Evolutionary conservation across 1,140 invertebrate species (phyloP), one percentile per base, ranked within the genome.

Genomic region (Cepaea nemoralis): DNA sequence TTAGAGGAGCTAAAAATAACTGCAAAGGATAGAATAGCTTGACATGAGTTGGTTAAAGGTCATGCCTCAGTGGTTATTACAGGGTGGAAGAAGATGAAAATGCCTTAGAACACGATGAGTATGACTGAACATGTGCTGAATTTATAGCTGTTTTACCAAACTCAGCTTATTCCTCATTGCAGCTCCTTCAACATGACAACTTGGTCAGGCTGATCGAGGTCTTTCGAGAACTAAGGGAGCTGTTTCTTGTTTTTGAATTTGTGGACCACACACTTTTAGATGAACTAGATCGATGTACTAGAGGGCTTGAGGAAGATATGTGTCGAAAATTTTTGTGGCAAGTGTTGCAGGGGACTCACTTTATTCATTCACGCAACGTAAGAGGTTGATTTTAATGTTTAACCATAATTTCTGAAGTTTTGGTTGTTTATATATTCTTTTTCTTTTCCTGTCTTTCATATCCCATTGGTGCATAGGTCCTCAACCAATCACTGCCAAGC

Each of bases 241-340:
- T 97, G 85, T 96, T 97, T 89, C 92, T 97, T 22, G 96, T 97
- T 0, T 97, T 97, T 90, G 96, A 97, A 88, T 97, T 95, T 91
- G 92, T 97, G 84, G 95, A 97, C 89, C 95, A 96, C 86, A 97
- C 96, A 0, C 93, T 97, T 24, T 92, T 97, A 37, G 95, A 97
- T 86, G 95, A 97, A 92, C 91, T 97, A 84, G 96, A 97, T 45
- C 90, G 93, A 27, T 92, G 92, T 14, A 93, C 93, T 2, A 92
- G 93, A 37, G 95, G 95, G 1, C 91, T 97, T 6, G 95, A 95
- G 83, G 94, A 94, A 85, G 94, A 95, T 48, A 93, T 93, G 3
- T 94, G 94, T 37, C 93, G 95, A 79, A 94, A 94, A 84, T 94
- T 96, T 86, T 94, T 96, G 37, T 97, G 94, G 90, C 96, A 97